These are phyloP conservation scores for Deladenus siricidicola DNA, from an alignment of 2,888 invertebrate species.

Conservation along the genomic window DNA sequence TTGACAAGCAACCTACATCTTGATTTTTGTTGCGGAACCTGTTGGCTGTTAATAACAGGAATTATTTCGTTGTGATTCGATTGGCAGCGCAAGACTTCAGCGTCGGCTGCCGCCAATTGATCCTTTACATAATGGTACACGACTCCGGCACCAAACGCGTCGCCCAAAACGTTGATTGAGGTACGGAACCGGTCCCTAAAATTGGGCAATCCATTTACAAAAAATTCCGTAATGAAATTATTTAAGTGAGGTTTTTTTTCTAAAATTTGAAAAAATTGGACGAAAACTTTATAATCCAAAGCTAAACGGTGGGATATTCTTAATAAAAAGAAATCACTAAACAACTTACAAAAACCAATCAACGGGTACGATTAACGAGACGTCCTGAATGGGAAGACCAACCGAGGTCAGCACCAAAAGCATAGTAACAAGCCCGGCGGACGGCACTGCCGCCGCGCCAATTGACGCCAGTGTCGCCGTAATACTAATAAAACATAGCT, in stretches of 20 bases:
- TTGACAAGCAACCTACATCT: too few species aligned
- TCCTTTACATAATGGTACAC: slow-evolving; percentile 58
- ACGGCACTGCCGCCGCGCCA: slow-evolving; percentile 83
- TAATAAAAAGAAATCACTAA: too few species aligned
- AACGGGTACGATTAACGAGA: slow-evolving; percentile 57
- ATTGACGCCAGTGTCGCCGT: slow-evolving; percentile 94
- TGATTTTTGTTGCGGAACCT: too few species aligned
- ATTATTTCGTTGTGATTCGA: slow-evolving; percentile 1
- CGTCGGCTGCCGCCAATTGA: slow-evolving; percentile 54
- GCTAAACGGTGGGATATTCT: too few species aligned
- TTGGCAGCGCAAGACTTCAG: slow-evolving; percentile 22
- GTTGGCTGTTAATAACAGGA: background rate
- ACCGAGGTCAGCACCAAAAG: slow-evolving; percentile 57
- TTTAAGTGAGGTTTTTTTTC: too few species aligned
- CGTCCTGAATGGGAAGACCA: slow-evolving; percentile 57
- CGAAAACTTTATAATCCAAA: too few species aligned
- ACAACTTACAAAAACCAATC: slow-evolving; percentile 59
- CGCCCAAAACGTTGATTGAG: slow-evolving; percentile 60
- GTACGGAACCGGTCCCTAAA: slow-evolving; percentile 60
- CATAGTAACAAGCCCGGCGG: slow-evolving; percentile 54
- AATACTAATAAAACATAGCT: slow-evolving; percentile 66
- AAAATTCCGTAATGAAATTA: too few species aligned
- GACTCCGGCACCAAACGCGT: slow-evolving; percentile 61
- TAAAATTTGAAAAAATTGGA: too few species aligned
- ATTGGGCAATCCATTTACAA: too few species aligned